Conservation (phyloP, 2,888 invertebrate species). For the Tetanocera ferruginea region DNA sequence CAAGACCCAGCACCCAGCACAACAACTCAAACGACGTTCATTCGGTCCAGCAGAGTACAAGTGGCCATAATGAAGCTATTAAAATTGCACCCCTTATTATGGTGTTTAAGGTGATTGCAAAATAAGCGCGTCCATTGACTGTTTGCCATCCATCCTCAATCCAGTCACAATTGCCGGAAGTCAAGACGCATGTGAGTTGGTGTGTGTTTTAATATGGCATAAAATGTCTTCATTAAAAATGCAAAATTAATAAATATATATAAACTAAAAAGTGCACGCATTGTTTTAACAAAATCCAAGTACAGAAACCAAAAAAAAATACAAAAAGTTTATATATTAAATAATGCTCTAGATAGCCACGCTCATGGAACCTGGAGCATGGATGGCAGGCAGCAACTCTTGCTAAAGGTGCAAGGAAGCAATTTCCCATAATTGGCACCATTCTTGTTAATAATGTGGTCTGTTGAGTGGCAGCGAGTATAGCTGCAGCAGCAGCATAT, state of each 20-base stretch:
- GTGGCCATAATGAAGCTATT: conserved; percentile 61
- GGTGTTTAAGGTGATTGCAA: conserved; percentile 64
- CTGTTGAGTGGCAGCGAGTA: conserved; percentile 29
- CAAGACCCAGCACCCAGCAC: conserved; percentile 1
- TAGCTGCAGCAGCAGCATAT: conserved; percentile 13
- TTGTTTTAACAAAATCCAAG: conserved; percentile 21
- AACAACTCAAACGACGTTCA: background rate
- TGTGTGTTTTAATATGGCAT: conserved; percentile 22
- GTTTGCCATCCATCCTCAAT: conserved; percentile 22
- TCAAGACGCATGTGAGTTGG: conserved; percentile 8
- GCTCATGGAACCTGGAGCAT: background rate
- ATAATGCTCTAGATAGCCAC: no score
- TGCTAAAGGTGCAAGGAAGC: conserved; percentile 65
- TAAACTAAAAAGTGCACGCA: conserved; percentile 29
- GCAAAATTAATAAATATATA: conserved; percentile 28
- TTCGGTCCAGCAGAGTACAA: background rate
- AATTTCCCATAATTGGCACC: conserved; percentile 66
- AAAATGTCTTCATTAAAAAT: conserved; percentile 38
- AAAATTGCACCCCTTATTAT: conserved; percentile 65
- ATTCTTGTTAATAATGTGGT: conserved; percentile 62
- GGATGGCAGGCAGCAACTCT: background rate
- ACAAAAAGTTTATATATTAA: no score
- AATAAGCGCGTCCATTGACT: conserved; percentile 50
- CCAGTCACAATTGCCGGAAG: background rate
- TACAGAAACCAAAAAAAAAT: background rate